Percentiles rank a stretch among this genome's conserved stretches.
Evolutionary conservation across 1,140 invertebrate species (phyloP).

Genomic region (Arion vulgaris): DNA sequence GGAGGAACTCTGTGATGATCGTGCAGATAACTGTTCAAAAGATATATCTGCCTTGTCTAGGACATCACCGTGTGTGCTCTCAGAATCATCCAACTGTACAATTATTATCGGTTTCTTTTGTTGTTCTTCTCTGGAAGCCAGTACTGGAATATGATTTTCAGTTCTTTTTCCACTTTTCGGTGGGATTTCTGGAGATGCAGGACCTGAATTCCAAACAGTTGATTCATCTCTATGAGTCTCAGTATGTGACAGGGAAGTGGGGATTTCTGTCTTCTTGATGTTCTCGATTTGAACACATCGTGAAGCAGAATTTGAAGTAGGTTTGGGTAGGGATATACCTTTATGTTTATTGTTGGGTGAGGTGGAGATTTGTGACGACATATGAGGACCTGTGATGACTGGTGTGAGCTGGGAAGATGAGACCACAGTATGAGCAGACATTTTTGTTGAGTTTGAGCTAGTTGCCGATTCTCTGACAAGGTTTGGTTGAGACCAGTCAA

Average conservation of each 20-base stretch:
- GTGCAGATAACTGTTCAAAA: constrained; percentile 25
- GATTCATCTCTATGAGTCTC: constrained; percentile 64
- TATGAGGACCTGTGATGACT: constrained; percentile 9
- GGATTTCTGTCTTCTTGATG: constrained; percentile 52
- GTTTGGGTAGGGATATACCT: neutral
- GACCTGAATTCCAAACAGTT: constrained; percentile 34
- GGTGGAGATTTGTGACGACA: constrained; percentile 21
- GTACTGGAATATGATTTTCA: constrained; percentile 39
- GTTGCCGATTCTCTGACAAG: neutral
- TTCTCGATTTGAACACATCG: constrained; percentile 39
- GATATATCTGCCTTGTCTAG: constrained; percentile 27
- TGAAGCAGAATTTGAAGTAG: constrained; percentile 32
- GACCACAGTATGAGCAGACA: neutral
- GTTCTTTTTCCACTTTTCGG: constrained; percentile 33
- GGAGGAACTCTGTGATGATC: constrained; percentile 29
- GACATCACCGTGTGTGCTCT: neutral
- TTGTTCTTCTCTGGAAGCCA: constrained; percentile 27
- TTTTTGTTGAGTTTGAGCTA: neutral
- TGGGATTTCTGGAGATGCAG: constrained; percentile 31
- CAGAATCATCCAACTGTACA: constrained; percentile 38
- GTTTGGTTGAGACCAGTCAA: neutral
- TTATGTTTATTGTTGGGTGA: constrained; percentile 35
- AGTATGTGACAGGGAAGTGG: constrained; percentile 60
- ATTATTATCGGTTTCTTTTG: constrained; percentile 49
- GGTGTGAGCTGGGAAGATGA: neutral